Evolutionary conservation across 2,797 vertebrate species (phyloP).

Genomic region (Spinus olivaceus): DNA sequence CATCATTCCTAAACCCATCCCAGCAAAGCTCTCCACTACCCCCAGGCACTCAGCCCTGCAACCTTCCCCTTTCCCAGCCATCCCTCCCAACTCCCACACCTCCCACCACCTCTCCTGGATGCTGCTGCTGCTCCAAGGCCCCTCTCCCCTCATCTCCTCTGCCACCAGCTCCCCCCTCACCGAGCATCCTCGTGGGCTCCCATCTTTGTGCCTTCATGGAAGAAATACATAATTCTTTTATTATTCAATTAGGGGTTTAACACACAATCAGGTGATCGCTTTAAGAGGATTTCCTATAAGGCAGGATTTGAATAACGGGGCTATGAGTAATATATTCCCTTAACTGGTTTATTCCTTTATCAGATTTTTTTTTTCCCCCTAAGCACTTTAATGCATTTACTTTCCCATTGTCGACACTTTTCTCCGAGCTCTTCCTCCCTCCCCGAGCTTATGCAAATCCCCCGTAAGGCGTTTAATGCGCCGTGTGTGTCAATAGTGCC

Average conservation of each 20-base stretch:
- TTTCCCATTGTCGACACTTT: constrained; percentile 43
- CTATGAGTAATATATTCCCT: constrained; percentile 50
- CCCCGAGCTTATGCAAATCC: constrained; percentile 65
- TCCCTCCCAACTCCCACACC: background rate
- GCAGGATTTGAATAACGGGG: constrained; percentile 54
- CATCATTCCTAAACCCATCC: background rate
- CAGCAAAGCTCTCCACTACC: background rate
- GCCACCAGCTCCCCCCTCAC: background rate
- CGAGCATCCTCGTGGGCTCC: background rate
- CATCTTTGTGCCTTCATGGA: background rate
- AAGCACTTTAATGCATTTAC: constrained; percentile 68
- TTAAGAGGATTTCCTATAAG: constrained; percentile 69
- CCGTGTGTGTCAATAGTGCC: background rate
- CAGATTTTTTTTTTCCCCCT: constrained; percentile 3
- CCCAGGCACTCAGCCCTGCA: background rate
- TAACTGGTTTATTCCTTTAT: constrained; percentile 70
- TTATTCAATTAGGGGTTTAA: constrained; percentile 68
- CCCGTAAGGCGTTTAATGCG: constrained; percentile 31
- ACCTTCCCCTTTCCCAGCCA: background rate
- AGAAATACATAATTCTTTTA: constrained; percentile 42
- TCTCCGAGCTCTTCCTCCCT: background rate
- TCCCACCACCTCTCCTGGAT: background rate
- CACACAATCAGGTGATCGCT: constrained; percentile 52
- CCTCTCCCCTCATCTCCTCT: background rate
- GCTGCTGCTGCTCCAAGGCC: background rate